A percentile compares a stretch with the other conserved stretches of the same genome.
Evolutionary conservation across 2,113 vertebrate genomes (phyloP).

Genomic region (Lutjanus erythropterus): DNA sequence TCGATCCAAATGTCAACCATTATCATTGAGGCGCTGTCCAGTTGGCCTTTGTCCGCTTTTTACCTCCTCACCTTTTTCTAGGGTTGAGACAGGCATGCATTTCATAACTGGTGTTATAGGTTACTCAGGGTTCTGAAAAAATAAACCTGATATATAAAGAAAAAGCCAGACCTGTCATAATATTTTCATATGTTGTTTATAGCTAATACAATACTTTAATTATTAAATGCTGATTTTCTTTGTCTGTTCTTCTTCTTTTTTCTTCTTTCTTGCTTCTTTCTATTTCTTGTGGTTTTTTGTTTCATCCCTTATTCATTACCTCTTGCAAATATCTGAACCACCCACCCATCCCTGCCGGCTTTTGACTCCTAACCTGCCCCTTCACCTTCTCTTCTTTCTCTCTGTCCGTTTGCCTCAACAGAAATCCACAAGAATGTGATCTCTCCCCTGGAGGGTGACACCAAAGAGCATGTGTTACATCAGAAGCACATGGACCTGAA

Average conservation of each 20-base stretch:
- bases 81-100: background rate
- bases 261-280: background rate
- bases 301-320: background rate
- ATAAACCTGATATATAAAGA: conserved; percentile 12
- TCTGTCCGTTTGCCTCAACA: conserved; percentile 56
- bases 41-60: conserved; percentile 25
- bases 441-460: conserved; percentile 84
- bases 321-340: background rate
- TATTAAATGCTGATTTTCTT: background rate
- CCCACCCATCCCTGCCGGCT: background rate
- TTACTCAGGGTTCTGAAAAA: conserved; percentile 2
- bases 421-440: conserved; percentile 93
- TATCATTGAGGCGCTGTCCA: background rate
- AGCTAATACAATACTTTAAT: background rate
- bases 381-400: background rate
- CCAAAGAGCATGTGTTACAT: conserved; percentile 86
- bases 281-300: background rate
- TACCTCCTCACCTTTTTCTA: background rate
- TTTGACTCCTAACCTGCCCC: conserved; percentile 3
- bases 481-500: conserved; percentile 92
- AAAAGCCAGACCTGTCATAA: background rate
- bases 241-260: background rate
- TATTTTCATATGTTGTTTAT: background rate
- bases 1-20: conserved; percentile 40
- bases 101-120: background rate